Evolutionary conservation across 2,888 invertebrate species (phyloP), one percentile per base, ranked within the genome.

Genomic region (Tenthredo distinguenda): DNA sequence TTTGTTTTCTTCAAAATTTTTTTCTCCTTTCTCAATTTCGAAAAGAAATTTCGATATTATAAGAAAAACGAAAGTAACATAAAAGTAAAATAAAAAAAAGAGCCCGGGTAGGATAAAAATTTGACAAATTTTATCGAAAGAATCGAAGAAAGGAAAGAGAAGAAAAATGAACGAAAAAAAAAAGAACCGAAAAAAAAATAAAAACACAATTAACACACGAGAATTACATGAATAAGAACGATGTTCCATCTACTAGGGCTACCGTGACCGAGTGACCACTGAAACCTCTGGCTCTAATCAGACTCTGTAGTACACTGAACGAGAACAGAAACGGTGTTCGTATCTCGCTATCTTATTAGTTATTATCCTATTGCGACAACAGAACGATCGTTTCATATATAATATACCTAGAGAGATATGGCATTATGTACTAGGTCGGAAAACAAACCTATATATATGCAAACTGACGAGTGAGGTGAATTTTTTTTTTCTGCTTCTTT

Each of bases 341-440:
- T 77, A 55, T 77, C 72, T 74, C n/a, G 77, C 31, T 77, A 47
- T 77, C 50, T 77, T 34, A 77, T 77, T 77, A 77, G 77, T 77
- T 77, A 77, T 77, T 77, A 77, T 77, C 77, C 77, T 55, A 77
- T 77, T 77, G 50, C 77, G 77, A 55, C 77, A 77, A 77, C 77
- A 26, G 77, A 26, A 34, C n/a, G 50, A 55, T 55, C 18, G 55
- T 1, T 55, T 55, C n/a, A n/a, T 55, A 6, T 18, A 7, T 50
- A 50, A n/a, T 55, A 55, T 62, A 62, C 4, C 12, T 26, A 55
- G 26, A 26, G 26, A 26, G 26, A 26, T 26, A 26, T 26, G 26
- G 26, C 1, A 26, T 26, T 55, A n/a, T 55, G n/a, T 55, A 50
- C 50, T 18, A 50, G 50, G 9, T 65, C 9, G 12, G 3, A 26